Conservation (phyloP, 2,888 invertebrate species). For the Alcis repandata region DNA sequence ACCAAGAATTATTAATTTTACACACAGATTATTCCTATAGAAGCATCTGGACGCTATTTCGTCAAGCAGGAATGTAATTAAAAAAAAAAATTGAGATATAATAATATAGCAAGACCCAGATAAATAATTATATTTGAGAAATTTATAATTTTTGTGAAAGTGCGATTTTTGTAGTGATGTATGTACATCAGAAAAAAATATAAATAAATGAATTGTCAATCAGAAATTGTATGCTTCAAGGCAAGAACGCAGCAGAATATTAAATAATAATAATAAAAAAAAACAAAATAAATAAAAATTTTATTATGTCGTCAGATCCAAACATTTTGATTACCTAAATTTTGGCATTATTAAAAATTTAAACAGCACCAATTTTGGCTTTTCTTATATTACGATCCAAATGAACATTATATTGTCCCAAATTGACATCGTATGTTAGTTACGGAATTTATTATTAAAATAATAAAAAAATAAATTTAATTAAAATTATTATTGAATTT, state of each 20-base stretch:
- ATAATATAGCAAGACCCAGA: no score
- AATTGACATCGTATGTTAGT: constrained; percentile 22
- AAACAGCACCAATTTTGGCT: constrained; percentile 39
- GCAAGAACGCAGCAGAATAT: constrained; percentile 30
- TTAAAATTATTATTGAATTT: no score
- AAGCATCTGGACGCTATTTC: no score
- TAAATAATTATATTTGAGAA: no score
- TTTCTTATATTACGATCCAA: constrained; percentile 22
- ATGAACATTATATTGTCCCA: constrained; percentile 11
- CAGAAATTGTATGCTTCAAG: neutral
- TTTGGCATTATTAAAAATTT: constrained; percentile 29
- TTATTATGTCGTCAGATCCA: constrained; percentile 16
- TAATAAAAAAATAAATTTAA: neutral
- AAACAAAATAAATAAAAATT: constrained; percentile 4
- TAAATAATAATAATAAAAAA: neutral
- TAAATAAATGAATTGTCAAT: no score
- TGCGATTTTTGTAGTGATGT: no score
- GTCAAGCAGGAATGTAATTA: no score
- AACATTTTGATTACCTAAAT: constrained; percentile 24
- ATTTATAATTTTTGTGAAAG: no score
- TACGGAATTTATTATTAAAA: constrained; percentile 4
- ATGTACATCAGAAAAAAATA: no score
- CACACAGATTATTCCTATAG: no score
- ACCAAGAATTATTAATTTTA: no score
- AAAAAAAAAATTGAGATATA: no score